Conservation (phyloP, 2,113 vertebrate genomes). For the Phalacrocorax aristotelis region DNA sequence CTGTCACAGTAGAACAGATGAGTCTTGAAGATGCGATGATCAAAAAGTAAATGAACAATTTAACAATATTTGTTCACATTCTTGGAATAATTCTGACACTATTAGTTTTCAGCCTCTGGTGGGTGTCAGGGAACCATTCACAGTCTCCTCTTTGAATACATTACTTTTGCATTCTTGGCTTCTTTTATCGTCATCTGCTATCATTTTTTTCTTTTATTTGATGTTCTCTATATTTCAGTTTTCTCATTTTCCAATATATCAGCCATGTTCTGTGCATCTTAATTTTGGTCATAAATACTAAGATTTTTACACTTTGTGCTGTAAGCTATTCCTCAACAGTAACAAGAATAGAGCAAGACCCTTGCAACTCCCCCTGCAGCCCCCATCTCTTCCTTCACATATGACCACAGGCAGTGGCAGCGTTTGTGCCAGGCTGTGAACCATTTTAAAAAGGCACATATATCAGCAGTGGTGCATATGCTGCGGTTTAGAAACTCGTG, state of each 20-base stretch:
- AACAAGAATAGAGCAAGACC: not conserved
- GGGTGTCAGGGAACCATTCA: not conserved
- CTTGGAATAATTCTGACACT: not conserved
- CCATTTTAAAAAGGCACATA: not conserved
- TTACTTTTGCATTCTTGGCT: not conserved
- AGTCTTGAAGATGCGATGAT: not conserved
- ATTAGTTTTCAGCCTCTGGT: rapidly evolving
- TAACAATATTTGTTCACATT: not conserved
- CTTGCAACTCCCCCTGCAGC: not conserved
- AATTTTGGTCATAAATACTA: not conserved
- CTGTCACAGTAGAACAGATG: not conserved
- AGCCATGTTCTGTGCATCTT: not conserved
- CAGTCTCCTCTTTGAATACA: not conserved
- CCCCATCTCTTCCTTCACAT: rapidly evolving
- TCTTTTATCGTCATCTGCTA: not conserved
- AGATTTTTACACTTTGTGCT: not conserved
- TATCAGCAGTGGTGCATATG: not conserved
- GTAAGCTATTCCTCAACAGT: not conserved
- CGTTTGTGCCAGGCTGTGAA: not conserved
- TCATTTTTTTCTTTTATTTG: not conserved
- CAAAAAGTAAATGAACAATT: not conserved
- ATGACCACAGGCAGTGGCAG: not conserved
- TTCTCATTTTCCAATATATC: not conserved
- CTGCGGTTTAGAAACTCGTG: not conserved
- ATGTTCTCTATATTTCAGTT: not conserved